These are phyloP conservation scores for Aplysina aerophoba DNA, from an alignment of 37 sponge, comb jelly and placozoan genomes.

Conservation along the genomic window DNA sequence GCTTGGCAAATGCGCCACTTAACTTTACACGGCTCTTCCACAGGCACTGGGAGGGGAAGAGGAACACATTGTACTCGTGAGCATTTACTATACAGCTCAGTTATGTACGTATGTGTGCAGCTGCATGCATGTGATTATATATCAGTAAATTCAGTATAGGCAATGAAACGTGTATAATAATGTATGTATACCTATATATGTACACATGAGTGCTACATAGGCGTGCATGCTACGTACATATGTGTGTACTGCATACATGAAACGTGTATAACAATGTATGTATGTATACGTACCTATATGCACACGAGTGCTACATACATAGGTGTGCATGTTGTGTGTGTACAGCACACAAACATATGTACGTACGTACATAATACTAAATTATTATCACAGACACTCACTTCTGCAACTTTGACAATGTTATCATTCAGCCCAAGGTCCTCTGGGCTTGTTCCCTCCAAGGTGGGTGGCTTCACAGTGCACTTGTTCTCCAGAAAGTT, in stretches of 20 bases:
- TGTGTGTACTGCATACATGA: too few relatives aligned
- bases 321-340: too few relatives aligned
- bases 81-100: background rate
- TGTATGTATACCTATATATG: too few relatives aligned
- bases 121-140: background rate
- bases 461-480: constrained; percentile 36
- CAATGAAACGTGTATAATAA: too few relatives aligned
- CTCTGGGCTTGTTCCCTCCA: background rate
- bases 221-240: too few relatives aligned
- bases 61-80: too few relatives aligned
- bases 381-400: background rate
- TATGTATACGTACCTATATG: too few relatives aligned
- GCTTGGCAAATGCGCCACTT: constrained; percentile 66
- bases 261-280: too few relatives aligned
- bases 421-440: background rate
- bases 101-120: background rate
- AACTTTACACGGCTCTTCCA: constrained; percentile 64
- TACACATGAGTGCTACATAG: too few relatives aligned
- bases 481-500: constrained; percentile 67
- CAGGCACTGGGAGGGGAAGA: constrained; percentile 38
- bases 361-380: too few relatives aligned
- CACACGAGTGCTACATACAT: too few relatives aligned
- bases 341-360: too few relatives aligned
- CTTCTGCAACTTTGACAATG: background rate
- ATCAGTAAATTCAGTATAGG: background rate